Percentiles rank a stretch among this genome's conserved stretches.
Conservation (phyloP, 2,888 invertebrate species). For the Oasisia sp. region DNA sequence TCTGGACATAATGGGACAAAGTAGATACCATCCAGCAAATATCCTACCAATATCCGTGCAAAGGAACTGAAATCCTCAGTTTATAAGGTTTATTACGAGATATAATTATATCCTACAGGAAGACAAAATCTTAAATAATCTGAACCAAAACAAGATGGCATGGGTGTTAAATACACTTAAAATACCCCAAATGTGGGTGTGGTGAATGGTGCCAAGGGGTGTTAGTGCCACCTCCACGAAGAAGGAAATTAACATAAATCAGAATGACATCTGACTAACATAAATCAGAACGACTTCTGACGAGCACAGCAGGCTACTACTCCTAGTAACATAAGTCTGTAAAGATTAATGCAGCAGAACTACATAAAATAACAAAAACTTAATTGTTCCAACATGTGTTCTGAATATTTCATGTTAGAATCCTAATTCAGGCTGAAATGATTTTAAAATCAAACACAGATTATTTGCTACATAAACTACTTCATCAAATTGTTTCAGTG, state of each 20-base stretch:
- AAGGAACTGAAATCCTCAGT: no score
- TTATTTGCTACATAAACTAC: no score
- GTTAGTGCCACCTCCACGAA: neutral
- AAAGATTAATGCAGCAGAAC: neutral
- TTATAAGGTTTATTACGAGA: no score
- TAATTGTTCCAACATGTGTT: neutral
- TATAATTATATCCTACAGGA: no score
- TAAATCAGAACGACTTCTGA: neutral
- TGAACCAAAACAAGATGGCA: neutral
- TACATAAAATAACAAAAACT: neutral
- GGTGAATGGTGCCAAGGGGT: neutral
- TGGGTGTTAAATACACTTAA: neutral
- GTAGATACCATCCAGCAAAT: no score
- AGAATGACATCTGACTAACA: neutral
- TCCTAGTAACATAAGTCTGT: neutral
- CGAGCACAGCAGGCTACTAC: neutral
- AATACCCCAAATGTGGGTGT: neutral
- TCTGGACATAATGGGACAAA: no score
- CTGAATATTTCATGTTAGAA: no score
- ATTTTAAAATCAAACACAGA: no score
- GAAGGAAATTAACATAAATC: neutral
- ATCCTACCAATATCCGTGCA: no score
- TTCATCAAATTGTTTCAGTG: no score
- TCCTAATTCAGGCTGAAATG: no score
- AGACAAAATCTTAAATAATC: neutral